Evolutionary conservation across 2,113 vertebrate species (phyloP), one percentile per base, ranked within the genome.

Genomic region (Ranitomeya variabilis): DNA sequence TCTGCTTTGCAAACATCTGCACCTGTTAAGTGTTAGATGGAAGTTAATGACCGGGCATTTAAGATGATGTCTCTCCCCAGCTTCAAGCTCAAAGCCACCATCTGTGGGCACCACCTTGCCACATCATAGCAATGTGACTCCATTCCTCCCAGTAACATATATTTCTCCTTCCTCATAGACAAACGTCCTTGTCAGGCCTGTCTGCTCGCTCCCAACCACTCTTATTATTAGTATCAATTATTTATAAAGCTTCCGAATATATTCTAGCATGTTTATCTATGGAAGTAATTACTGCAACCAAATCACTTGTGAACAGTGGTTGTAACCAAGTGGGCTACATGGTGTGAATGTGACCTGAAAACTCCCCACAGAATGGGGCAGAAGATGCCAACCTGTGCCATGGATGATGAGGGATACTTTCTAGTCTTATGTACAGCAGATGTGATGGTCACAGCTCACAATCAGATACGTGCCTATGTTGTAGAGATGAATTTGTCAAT

Each of bases 1-100:
- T 85, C 87, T 89, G 87, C 81, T 89, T 85, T 89, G 81, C 80
- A 89, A 89, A 89, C 87, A 85, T 89, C 87, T 89, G 82, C 87
- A 89, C 87, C 87, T 79, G 74, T 74, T 83, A 89, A 77, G 80
- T 84, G 87, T 89, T 89, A 85, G 69, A 83, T 89, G 82, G 74
- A 51, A 85, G 87, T 78, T 89, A 89, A 89, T 85, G 87, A 85
- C 81, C 45, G 80, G 74, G 71, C 87, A 85, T 89, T 82, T 84
- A 89, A 85, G 73, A 85, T 66, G 81, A 73, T 69, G 71, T 74
- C 60, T 85, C 55, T 89, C 54, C 71, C 59, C 21, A 37, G 87
- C 69, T 83, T 85, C 64, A 12, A 77, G 57, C 45, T 52, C 80
- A 84, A 59, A 77, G 60, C 73, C 60, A 78, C 51, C 81, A 89